These are phyloP conservation scores for Timema cristinae DNA, from an alignment of 2,888 invertebrate genomes.

Conservation along the genomic window DNA sequence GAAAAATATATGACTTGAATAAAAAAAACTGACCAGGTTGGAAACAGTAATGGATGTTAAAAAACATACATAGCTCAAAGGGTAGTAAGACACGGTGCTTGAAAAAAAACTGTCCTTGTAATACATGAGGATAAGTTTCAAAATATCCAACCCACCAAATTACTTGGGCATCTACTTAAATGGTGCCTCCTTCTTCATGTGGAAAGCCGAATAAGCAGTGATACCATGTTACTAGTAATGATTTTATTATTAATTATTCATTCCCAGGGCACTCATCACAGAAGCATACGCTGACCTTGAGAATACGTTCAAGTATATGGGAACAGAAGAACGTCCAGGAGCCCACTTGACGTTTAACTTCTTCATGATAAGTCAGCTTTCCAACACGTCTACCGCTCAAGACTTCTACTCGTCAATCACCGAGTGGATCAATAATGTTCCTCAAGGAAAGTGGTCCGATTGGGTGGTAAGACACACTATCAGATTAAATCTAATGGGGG, in stretches of 20 bases:
- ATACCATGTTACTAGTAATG: background rate
- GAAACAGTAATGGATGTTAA: too few relatives aligned
- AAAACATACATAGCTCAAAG: too few relatives aligned
- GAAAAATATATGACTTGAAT: too few relatives aligned
- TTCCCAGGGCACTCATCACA: slow-evolving; percentile 53
- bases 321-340: slow-evolving; percentile 48
- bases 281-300: slow-evolving; percentile 57
- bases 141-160: too few relatives aligned
- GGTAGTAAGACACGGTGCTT: too few relatives aligned
- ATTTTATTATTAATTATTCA: too few relatives aligned
- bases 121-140: too few relatives aligned
- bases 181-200: too few relatives aligned
- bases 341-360: slow-evolving; percentile 66
- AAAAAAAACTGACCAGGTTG: too few relatives aligned
- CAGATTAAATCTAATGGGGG: background rate
- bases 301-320: slow-evolving; percentile 59
- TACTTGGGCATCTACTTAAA: too few relatives aligned
- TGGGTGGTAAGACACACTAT: background rate
- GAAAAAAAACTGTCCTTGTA: too few relatives aligned
- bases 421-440: background rate
- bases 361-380: slow-evolving; percentile 52
- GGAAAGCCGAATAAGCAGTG: background rate
- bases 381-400: background rate
- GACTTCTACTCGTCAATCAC: background rate
- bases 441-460: slow-evolving; percentile 5